phyloP scores from a whole-genome alignment of 1,140 invertebrate genomes.

The Drosophila hydei region DNA sequence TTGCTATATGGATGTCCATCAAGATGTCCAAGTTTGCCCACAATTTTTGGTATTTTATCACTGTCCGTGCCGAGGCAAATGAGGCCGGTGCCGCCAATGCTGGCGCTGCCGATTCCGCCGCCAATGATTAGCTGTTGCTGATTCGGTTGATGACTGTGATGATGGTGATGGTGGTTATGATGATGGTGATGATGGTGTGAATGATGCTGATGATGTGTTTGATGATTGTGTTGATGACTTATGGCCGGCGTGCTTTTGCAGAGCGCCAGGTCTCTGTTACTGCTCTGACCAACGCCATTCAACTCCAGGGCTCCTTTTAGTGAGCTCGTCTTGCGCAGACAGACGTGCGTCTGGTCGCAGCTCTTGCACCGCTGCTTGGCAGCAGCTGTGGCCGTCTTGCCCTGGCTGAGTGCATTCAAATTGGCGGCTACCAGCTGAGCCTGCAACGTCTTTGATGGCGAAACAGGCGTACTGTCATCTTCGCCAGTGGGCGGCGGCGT shows the following conservation, averaged over 20 bases:
- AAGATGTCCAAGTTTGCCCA: conserved; percentile 82
- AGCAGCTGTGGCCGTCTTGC: conserved; percentile 19
- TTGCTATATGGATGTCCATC: conserved; percentile 69
- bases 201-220: conserved; percentile 32
- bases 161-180: conserved; percentile 19
- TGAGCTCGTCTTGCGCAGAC: conserved; percentile 71
- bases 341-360: conserved; percentile 63
- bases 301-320: conserved; percentile 69
- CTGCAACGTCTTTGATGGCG: conserved; percentile 71
- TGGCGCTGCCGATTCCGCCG: conserved; percentile 64
- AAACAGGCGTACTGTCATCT: conserved; percentile 75
- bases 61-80: conserved; percentile 64
- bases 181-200: conserved; percentile 10
- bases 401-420: conserved; percentile 57
- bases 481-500: conserved; percentile 79
- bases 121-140: conserved; percentile 52
- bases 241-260: conserved; percentile 77
- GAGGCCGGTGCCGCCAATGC: conserved; percentile 67
- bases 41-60: conserved; percentile 84
- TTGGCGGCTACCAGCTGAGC: conserved; percentile 67
- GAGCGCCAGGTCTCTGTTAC: conserved; percentile 35
- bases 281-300: conserved; percentile 22
- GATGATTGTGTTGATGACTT: conserved; percentile 45
- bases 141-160: conserved; percentile 15
- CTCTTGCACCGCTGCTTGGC: conserved; percentile 42